Base-by-base conservation (phyloP, 2,888 invertebrate species). In the Tenthredo amoena region DNA sequence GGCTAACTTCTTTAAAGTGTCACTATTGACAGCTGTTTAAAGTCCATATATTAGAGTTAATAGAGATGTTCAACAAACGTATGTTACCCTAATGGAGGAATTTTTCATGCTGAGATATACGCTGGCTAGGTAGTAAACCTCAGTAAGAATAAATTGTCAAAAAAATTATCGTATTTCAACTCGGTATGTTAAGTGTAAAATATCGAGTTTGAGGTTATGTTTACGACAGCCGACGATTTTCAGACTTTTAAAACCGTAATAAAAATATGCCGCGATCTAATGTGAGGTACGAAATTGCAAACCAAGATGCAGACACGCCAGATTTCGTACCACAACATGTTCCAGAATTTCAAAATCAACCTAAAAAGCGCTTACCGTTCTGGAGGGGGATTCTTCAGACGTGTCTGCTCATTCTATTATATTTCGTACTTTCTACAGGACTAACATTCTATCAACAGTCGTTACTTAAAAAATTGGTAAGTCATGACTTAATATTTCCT, bases 401-500 rank as follows among this genome's bases (percentile, higher is more conserved):
- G 10, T 87, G 92, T 58, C 86, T 92, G 77, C 93, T 98, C 74
- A 97, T 99, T 87, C 93, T 97, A 3, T 94, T 98, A 76, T 99
- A 99, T 94, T 98, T 99, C 92, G 95, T 96, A 15, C 95, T 99
- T 85, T 99, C 99, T 18, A 98, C 99, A 90, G 97, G 98, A 74
- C 95, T 99, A 84, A 99, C 99, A 12, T 99, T 99, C 94, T 99
- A 99, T 94, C 99, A 99, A 93, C 96, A 98, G 95, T 97, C 97
- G 96, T 96, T 99, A 84, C 95, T 98, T 87, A 96, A 97, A 95
- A 98, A 98, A 94, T 91, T 91, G 86, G 92, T 92, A 86, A 91
- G 12, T 43, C 12, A 10, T 43, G 2, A 15, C 12, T 85, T 43
- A 34, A 34, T 40, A 58, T 58, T 74, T 26, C 79, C n/a, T 10